These are phyloP conservation scores for Channallabes apus DNA, from an alignment of 2,797 vertebrate species.

Conservation along the genomic window DNA sequence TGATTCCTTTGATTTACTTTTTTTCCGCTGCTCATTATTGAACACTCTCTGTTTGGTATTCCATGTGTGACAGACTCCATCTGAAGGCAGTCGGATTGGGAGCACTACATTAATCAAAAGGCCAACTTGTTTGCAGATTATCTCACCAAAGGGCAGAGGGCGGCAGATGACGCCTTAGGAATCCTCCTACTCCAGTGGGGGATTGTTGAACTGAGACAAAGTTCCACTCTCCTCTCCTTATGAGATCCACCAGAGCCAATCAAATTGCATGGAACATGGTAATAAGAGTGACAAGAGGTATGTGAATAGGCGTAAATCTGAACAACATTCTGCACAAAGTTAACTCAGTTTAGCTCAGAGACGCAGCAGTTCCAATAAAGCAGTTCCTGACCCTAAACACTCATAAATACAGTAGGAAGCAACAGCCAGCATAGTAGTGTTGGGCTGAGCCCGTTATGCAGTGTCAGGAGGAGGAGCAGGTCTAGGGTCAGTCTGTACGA, in stretches of 20 bases:
- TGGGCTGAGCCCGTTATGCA: constrained; percentile 52
- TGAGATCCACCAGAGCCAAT: background rate
- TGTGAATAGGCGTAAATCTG: background rate
- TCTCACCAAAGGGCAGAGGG: constrained; percentile 48
- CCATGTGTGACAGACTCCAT: constrained; percentile 40
- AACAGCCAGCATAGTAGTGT: background rate
- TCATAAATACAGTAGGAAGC: constrained; percentile 50
- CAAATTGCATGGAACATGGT: background rate
- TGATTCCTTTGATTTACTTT: constrained; percentile 51
- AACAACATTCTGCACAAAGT: constrained; percentile 7
- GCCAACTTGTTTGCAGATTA: constrained; percentile 54
- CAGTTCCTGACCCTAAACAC: constrained; percentile 38
- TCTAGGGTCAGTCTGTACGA: constrained; percentile 47
- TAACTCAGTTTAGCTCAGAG: background rate
- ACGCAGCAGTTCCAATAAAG: background rate
- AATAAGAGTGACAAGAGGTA: constrained; percentile 11
- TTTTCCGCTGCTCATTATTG: constrained; percentile 31
- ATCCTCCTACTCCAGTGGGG: constrained; percentile 40
- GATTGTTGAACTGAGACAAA: constrained; percentile 23
- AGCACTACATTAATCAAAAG: constrained; percentile 51
- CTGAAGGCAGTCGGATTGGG: constrained; percentile 40
- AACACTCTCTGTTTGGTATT: constrained; percentile 49
- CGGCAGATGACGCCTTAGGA: constrained; percentile 36
- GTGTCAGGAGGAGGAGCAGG: constrained; percentile 59
- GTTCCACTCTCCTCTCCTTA: background rate